phyloP scores from a whole-genome alignment of 2,797 vertebrate species.

The Vireo griseus region DNA sequence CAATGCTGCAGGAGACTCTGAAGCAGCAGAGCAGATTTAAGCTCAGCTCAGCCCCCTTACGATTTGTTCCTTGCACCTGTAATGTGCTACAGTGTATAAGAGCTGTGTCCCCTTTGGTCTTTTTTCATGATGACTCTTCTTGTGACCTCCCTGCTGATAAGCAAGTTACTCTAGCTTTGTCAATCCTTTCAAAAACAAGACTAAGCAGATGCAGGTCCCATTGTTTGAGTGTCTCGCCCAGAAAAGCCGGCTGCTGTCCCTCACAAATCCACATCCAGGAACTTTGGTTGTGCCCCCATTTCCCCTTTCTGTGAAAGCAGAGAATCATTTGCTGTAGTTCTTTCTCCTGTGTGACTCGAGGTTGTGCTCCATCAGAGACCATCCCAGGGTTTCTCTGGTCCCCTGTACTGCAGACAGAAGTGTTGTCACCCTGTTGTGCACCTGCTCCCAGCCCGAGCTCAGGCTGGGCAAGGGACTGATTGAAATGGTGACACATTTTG shows the following conservation, averaged over 20 bases:
- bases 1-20: not conserved
- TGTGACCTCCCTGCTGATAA: not conserved
- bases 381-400: not conserved
- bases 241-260: not conserved
- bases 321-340: not conserved
- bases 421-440: fast-evolving
- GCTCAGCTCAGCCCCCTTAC: not conserved
- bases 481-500: not conserved
- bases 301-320: not conserved
- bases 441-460: fast-evolving
- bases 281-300: fast-evolving
- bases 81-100: not conserved
- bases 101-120: not conserved
- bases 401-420: not conserved
- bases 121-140: not conserved
- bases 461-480: not conserved
- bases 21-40: not conserved
- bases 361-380: not conserved
- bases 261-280: not conserved
- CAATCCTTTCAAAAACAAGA: not conserved
- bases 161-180: not conserved
- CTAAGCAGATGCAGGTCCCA: not conserved
- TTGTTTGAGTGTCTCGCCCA: fast-evolving
- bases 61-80: not conserved
- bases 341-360: not conserved